Conservation (phyloP, 1,140 invertebrate species). For the Dufourea novaeangliae region DNA sequence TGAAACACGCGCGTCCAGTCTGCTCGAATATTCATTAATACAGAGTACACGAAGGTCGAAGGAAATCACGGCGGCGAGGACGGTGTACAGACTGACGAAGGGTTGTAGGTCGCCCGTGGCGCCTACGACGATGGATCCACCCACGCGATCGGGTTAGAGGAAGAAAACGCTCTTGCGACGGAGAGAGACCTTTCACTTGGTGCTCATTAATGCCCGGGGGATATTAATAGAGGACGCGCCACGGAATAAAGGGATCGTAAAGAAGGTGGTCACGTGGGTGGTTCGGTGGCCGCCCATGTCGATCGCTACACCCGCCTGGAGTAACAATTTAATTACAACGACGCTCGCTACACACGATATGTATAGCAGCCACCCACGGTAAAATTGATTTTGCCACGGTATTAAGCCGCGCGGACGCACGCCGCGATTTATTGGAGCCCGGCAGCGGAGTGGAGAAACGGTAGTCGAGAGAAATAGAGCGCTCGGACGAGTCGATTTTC, state of each 20-base stretch:
- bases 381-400: conserved; percentile 82
- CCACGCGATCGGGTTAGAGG: conserved; percentile 46
- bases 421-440: conserved; percentile 77
- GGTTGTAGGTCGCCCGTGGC: conserved; percentile 38
- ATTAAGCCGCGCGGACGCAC: conserved; percentile 75
- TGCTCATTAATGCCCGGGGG: conserved; percentile 70
- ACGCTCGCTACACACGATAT: conserved; percentile 72
- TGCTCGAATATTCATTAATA: conserved; percentile 60
- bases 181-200: conserved; percentile 47
- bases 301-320: conserved; percentile 80
- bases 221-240: conserved; percentile 74
- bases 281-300: conserved; percentile 81
- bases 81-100: background rate
- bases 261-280: conserved; percentile 76
- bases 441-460: conserved; percentile 74
- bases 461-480: conserved; percentile 77
- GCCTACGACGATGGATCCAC: conserved; percentile 52
- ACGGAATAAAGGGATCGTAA: conserved; percentile 69
- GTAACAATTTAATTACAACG: conserved; percentile 82
- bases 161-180: conserved; percentile 13
- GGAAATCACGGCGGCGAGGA: conserved; percentile 19
- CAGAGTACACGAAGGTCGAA: conserved; percentile 28
- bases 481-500: conserved; percentile 66
- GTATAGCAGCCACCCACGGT: conserved; percentile 81
- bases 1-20: conserved; percentile 25